Evolutionary conservation across 2,797 vertebrate species (phyloP), one percentile per base, ranked within the genome.

Genomic region (Syngnathus rostellatus): DNA sequence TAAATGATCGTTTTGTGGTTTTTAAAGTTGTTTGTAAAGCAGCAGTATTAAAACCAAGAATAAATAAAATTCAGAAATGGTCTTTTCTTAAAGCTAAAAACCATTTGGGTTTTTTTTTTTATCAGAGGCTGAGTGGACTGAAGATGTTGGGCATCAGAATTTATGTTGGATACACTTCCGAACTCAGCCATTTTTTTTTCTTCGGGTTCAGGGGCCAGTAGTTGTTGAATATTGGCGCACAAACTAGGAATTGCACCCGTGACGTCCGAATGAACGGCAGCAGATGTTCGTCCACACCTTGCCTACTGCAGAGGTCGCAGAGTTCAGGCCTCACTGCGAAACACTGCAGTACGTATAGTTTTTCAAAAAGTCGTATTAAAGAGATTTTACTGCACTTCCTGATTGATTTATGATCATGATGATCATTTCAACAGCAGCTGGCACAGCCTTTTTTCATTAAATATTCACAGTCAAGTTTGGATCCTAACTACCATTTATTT

Each of bases 1-100:
- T 87, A 87, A 87, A 87, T 79, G 83, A 85, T 80, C 78, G 77
- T 64, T 61, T 64, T 69, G 60, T 68, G 73, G 57, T 74, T 77
- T 67, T 71, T 7, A 45, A 68, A 57, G 4, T 60, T 60, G n/a
- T n/a, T 60, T 40, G 31, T 40, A 4, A n/a, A 78, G 66, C 68
- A n/a, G 38, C 21, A 38, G 38, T 60, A 60, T 60, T 60, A 19
- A 43, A 43, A 10, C 31, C 31, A 41, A 46, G 16, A 46, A 46
- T 5, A 46, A 14, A 16, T 14, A 5, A 46, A 46, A 12, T 11
- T 60, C 19, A n/a, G 8, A 60, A 11, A 39, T 8, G 8, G 8
- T n/a, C 17, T 19, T 60, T 40, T 41, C 16, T 41, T n/a, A 10
- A 40, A 59, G 37, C 19, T 9, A 39, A 59, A 59, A 10, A n/a